phyloP scores from a whole-genome alignment of 2,888 invertebrate species.

The Nysson spinosus region DNA sequence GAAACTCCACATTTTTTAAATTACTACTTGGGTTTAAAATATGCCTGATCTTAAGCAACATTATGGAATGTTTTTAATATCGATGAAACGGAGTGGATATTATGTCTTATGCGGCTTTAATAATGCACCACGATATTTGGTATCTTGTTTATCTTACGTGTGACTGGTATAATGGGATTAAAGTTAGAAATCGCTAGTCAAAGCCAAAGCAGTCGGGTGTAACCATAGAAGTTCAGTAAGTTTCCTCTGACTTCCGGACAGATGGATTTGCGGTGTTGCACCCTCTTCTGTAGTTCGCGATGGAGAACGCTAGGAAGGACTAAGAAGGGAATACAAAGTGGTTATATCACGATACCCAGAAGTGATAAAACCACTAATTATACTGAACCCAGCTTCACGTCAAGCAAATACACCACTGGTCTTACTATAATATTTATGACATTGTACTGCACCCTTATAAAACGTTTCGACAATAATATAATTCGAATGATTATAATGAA shows the following conservation, averaged over 20 bases:
- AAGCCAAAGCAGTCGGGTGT: not conserved
- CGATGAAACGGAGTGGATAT: too few species aligned
- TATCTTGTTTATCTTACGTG: too few species aligned
- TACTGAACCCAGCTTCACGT: constrained; percentile 17
- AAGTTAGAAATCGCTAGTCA: too few species aligned
- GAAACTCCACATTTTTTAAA: too few species aligned
- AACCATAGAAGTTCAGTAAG: not conserved
- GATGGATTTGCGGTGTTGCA: constrained; percentile 13
- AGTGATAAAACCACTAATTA: constrained; percentile 33
- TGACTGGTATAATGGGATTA: too few species aligned
- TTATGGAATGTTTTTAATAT: too few species aligned
- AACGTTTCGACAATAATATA: not conserved
- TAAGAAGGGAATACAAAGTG: not conserved
- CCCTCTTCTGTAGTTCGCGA: not conserved
- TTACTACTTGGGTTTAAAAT: too few species aligned
- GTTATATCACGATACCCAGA: constrained; percentile 12
- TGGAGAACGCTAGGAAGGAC: not conserved
- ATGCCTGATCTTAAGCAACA: too few species aligned
- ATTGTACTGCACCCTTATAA: not conserved
- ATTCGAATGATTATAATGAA: too few species aligned
- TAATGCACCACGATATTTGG: too few species aligned
- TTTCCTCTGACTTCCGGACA: constrained; percentile 5
- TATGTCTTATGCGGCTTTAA: too few species aligned
- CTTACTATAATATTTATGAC: constrained; percentile 19
- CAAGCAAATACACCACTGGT: constrained; percentile 3